Percentiles rank a stretch among this genome's conserved stretches.
These are phyloP conservation scores for Drosophila chauvacae DNA, from an alignment of 1,140 invertebrate species.

Conservation along the genomic window DNA sequence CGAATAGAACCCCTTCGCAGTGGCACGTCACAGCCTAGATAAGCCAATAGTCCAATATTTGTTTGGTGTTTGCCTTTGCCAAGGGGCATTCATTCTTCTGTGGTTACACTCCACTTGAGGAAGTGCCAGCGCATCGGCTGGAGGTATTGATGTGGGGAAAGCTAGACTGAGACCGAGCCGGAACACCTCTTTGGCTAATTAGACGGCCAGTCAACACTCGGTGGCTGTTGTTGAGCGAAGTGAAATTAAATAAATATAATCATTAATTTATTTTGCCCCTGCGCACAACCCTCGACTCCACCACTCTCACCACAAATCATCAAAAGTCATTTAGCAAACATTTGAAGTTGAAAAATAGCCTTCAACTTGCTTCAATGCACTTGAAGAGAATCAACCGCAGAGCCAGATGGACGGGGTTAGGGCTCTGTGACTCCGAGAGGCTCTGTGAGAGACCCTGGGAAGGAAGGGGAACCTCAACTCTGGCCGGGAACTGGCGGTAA, in stretches of 20 bases:
- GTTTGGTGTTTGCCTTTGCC: constrained; percentile 25
- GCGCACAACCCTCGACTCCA: constrained; percentile 45
- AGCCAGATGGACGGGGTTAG: constrained; percentile 30
- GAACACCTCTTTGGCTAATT: constrained; percentile 65
- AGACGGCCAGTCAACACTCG: constrained; percentile 70
- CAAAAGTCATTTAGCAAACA: constrained; percentile 83
- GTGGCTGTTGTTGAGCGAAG: constrained; percentile 4
- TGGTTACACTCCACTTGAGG: constrained; percentile 22
- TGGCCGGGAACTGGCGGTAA: constrained; percentile 57
- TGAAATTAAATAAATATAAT: constrained; percentile 80
- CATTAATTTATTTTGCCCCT: constrained; percentile 77
- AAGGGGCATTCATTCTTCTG: background rate
- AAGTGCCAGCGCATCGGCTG: constrained; percentile 38
- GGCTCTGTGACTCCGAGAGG: constrained; percentile 8
- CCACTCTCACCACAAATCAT: constrained; percentile 74
- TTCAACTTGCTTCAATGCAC: constrained; percentile 81
- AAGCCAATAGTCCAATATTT: constrained; percentile 34
- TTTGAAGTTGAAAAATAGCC: constrained; percentile 83
- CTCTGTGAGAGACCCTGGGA: constrained; percentile 11
- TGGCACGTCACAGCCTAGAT: constrained; percentile 23
- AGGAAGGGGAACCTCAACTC: constrained; percentile 10
- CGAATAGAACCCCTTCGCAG: background rate
- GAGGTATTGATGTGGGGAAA: constrained; percentile 11
- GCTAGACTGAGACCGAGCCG: constrained; percentile 10
- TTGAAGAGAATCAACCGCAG: constrained; percentile 71